A percentile compares a stretch with the other conserved stretches of the same genome.
Conservation (phyloP, 2,113 vertebrate species). For the Sylvia atricapilla region DNA sequence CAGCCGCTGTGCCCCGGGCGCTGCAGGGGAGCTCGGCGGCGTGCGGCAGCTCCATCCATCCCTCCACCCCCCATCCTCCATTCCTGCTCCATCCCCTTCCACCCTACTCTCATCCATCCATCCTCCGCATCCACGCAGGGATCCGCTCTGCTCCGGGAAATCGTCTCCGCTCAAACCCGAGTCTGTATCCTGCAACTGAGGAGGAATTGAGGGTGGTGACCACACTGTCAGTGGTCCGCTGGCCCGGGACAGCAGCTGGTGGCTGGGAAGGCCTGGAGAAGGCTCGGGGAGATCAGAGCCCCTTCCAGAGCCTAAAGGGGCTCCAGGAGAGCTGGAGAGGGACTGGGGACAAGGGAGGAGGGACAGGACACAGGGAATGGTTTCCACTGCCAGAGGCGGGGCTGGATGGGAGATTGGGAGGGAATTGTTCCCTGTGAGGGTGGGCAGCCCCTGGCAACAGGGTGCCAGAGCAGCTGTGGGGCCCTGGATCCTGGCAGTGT, state of each 20-base stretch:
- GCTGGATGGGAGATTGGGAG: rapidly evolving
- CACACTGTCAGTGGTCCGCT: rapidly evolving
- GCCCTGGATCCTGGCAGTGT: not conserved
- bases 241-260: not conserved
- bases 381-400: not conserved
- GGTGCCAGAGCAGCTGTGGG: not conserved
- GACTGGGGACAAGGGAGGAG: not conserved
- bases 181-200: rapidly evolving
- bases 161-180: rapidly evolving
- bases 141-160: rapidly evolving
- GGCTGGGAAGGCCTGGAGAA: not conserved
- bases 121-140: not conserved
- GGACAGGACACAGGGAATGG: not conserved
- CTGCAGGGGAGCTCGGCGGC: slow-evolving; percentile 46
- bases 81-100: not conserved
- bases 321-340: not conserved
- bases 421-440: rapidly evolving
- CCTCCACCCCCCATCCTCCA: not conserved
- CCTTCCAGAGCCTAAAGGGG: rapidly evolving
- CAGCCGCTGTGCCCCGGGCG: not conserved
- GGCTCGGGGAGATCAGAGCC: not conserved
- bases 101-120: too few species aligned
- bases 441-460: rapidly evolving
- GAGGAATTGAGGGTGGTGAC: rapidly evolving
- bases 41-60: not conserved